Base-by-base conservation (phyloP, 2,113 vertebrate genomes). In the Chionodraco myersi region DNA sequence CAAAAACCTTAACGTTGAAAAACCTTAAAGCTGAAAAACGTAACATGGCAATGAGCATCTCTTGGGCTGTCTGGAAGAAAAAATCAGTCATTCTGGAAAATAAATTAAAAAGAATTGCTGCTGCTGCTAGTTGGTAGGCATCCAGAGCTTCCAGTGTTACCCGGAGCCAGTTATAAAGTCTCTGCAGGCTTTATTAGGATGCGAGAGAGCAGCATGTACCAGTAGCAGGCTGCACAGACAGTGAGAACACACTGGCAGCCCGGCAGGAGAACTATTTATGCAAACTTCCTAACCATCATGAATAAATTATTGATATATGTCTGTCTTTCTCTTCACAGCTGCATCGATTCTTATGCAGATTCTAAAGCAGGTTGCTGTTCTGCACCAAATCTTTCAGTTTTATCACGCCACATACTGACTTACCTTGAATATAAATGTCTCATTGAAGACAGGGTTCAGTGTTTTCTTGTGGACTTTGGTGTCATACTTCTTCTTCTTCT, bases 381-480 rank as follows among this genome's bases (percentile, higher is more conserved):
- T 59, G 53, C 36, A 65, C 7, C 14, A 58, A 14, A 63, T 49
- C 30, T 12, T 57, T 1, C 23, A 52, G 6, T 16, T 73, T 11
- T 3, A 51, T 52, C 34, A 21, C 13, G 12, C 4, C 12, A 44
- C 11, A 30, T 12, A 5, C 10, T 41, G 15, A 64, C 68, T 86
- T 74, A 97, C 98, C 96, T 99, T 99, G 92, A 99, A 99, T 77
- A 97, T 96, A 85, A 99, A 99, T 6, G 96, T 96, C 86, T 99
- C 98, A 0, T 99, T 99, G 95, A 99, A 99, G 79, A 97, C 96
- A 0, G 98, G 98, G 87, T 99, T 99, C 80, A 99, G 95, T 0
- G 97, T 99, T 92, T 99, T 99, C 91, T 98, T 97, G 81, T 99
- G 98, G 66, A 99, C 98, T 93, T 99, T 99, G 90, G 98, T 99